phyloP scores from a whole-genome alignment of 2,888 invertebrate genomes.

The Scaptomyza caliginosa region DNA sequence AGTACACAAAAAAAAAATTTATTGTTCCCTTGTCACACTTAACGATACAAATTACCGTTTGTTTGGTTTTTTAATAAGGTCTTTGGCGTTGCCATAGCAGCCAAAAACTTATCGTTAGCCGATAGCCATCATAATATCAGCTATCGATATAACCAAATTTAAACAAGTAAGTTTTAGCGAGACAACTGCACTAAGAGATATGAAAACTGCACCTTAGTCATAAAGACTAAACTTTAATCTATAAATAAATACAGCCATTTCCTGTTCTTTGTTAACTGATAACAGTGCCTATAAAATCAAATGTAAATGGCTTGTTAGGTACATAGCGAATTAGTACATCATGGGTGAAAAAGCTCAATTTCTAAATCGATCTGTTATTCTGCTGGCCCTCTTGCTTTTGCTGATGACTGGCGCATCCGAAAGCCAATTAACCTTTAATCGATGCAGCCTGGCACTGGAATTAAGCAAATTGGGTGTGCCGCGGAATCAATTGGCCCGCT shows the following conservation, averaged over 20 bases:
- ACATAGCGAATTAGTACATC: too few species aligned
- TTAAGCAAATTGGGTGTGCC: slow-evolving; percentile 13
- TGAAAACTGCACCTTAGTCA: too few species aligned
- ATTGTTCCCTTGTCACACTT: neutral
- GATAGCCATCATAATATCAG: neutral
- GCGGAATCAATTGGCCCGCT: slow-evolving; percentile 39
- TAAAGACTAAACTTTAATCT: too few species aligned
- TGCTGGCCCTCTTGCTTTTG: slow-evolving; percentile 1
- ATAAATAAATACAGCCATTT: too few species aligned
- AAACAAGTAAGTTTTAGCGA: too few species aligned
- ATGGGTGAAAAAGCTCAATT: neutral
- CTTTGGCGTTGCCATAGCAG: slow-evolving; percentile 22
- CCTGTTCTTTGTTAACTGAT: too few species aligned
- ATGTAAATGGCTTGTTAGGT: neutral
- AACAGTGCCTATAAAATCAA: neutral
- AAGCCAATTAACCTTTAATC: neutral
- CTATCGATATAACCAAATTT: neutral
- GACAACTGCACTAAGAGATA: too few species aligned
- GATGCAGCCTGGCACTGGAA: slow-evolving; percentile 20
- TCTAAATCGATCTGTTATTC: neutral
- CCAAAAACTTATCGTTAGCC: neutral
- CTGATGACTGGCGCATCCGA: neutral
- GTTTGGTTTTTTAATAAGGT: slow-evolving; percentile 32
- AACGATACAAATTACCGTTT: slow-evolving; percentile 21
- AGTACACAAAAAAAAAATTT: neutral